These are phyloP conservation scores for Galeopterus variegatus DNA, from an alignment of 2,113 vertebrate species.

Conservation along the genomic window DNA sequence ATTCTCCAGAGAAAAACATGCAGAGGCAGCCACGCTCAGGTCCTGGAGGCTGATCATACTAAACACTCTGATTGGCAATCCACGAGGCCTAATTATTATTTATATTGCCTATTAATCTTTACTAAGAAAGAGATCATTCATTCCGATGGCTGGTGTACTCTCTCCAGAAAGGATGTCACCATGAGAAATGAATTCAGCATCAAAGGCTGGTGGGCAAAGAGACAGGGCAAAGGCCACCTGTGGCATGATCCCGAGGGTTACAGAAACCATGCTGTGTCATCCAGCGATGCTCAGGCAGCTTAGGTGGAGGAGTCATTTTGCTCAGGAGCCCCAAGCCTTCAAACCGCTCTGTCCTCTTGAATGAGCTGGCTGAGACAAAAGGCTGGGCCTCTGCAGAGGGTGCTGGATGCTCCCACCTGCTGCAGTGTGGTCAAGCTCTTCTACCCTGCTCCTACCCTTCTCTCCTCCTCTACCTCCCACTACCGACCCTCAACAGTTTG, in stretches of 20 bases:
- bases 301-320: rapidly evolving
- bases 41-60: not conserved
- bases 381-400: not conserved
- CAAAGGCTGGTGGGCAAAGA: not conserved
- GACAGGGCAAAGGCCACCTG: not conserved
- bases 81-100: not conserved
- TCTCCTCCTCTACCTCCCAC: not conserved
- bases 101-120: not conserved
- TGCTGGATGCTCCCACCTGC: rapidly evolving
- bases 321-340: not conserved
- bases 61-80: not conserved
- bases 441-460: too few relatives aligned
- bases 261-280: not conserved
- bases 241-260: not conserved
- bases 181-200: not conserved
- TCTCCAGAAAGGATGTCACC: not conserved
- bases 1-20: not conserved
- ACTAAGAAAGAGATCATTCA: not conserved
- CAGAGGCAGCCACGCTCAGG: constrained; percentile 81
- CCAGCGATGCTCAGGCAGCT: rapidly evolving
- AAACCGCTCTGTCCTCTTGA: not conserved
- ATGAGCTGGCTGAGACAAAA: rapidly evolving
- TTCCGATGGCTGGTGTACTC: not conserved
- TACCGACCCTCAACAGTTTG: not conserved
- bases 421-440: rapidly evolving